Base-by-base conservation (phyloP, 2,113 vertebrate genomes). In the Grantiella picta region DNA sequence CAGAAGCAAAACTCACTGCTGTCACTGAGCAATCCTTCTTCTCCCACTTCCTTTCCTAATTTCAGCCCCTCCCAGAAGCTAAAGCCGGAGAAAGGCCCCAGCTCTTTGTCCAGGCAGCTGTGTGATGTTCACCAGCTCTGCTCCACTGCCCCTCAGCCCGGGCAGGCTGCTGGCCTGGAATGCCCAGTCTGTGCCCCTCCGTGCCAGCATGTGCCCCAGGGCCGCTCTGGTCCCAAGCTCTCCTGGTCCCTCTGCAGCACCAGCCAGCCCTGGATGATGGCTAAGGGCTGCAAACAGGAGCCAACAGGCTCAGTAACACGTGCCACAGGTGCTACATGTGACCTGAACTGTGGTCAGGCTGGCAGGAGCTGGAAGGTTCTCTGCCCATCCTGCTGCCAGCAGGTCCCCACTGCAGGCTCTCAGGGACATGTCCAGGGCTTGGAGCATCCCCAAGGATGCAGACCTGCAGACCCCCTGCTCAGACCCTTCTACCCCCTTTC, bases 391-490 rank as follows among this genome's bases (percentile, higher is more conserved):
- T 44, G 40, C 36, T 38, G 21, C n/a, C 45, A 40, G 59, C 53
- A 50, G 53, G 23, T 23, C 10, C 38, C 31, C 36, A 7, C 20
- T 22, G 36, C 54, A 14, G 68, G 25, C 7, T 4, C 49, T 9
- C 6, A 3, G 38, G 27, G 35, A 29, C 0, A 0, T 2, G 15
- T 4, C 38, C 22, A 7, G 54, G 28, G 17, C 2, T 4, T 20
- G 44, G 4, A 44, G 77, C 23, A 10, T 11, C 52, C 20, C 45
- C 2, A 1, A 18, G 31, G 24, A 22, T 6, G 5, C 50, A 47
- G 29, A 24, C 9, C 27, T 14, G 6, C 33, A 68, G 22, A 12
- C 44, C 17, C 16, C 20, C 33, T 7, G 22, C 47, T n/a, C 59
- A 40, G 36, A 42, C 27, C 20, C 57, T 23, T 66, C 52, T 47